phyloP scores from a whole-genome alignment of 2,797 vertebrate species.

The Cryptoprocta ferox region DNA sequence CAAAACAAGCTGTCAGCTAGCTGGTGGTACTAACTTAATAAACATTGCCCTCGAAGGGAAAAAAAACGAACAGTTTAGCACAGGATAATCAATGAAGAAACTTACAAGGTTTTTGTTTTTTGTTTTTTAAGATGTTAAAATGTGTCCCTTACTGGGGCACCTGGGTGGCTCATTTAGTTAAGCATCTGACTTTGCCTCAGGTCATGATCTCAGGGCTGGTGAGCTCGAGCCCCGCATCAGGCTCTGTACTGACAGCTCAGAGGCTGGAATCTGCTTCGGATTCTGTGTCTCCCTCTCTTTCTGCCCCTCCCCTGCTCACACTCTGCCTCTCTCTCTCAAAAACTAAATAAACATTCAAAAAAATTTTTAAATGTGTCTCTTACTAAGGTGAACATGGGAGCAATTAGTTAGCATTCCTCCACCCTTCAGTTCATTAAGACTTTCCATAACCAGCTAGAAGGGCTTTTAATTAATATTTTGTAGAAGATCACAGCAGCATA shows the following conservation, averaged over 20 bases:
- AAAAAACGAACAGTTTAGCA: background rate
- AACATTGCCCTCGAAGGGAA: background rate
- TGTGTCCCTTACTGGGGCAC: background rate
- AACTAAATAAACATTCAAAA: too few species aligned
- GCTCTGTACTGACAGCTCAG: too few species aligned
- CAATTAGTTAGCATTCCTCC: background rate
- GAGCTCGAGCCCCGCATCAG: too few species aligned
- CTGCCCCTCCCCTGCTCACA: too few species aligned
- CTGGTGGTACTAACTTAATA: constrained; percentile 31
- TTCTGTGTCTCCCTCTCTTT: too few species aligned
- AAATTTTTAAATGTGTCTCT: background rate
- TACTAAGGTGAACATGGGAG: background rate
- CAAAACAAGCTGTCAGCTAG: background rate
- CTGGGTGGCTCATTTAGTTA: too few species aligned
- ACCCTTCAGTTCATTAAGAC: background rate
- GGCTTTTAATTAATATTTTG: background rate
- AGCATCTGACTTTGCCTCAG: too few species aligned
- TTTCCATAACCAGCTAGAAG: background rate
- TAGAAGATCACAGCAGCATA: background rate
- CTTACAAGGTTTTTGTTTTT: background rate
- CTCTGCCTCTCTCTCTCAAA: too few species aligned
- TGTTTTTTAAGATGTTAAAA: background rate
- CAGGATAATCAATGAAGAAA: background rate
- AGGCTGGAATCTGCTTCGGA: too few species aligned
- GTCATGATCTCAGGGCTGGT: too few species aligned